A percentile compares a stretch with the other conserved stretches of the same genome.
Evolutionary conservation across 2,797 vertebrate species (phyloP).

Genomic region (Ceryle rudis): DNA sequence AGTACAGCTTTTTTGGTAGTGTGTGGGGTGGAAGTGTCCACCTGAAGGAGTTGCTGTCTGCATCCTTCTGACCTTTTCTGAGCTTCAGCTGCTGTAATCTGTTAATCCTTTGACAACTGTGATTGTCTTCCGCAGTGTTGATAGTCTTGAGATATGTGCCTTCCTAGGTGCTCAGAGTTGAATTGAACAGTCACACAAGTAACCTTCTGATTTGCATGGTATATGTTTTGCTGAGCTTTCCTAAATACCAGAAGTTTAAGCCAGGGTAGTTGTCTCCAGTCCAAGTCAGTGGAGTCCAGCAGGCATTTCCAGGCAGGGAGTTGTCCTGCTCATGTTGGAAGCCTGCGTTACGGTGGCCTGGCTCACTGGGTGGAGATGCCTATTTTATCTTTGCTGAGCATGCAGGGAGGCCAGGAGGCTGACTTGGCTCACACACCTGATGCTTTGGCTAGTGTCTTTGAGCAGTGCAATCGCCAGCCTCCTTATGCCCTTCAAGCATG

Average conservation of each 20-base stretch:
- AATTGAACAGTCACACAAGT: background rate
- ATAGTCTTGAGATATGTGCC: rapidly evolving
- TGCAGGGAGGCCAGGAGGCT: background rate
- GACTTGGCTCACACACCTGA: background rate
- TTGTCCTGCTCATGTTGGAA: background rate
- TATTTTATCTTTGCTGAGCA: background rate
- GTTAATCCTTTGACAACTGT: background rate
- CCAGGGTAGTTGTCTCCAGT: background rate
- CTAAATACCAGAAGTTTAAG: background rate
- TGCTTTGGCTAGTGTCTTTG: background rate
- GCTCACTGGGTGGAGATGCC: background rate
- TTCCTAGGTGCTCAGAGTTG: background rate
- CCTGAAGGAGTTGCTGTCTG: background rate
- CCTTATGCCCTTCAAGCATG: rapidly evolving
- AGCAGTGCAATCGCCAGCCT: background rate
- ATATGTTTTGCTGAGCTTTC: background rate
- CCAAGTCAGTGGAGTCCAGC: background rate
- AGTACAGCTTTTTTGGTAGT: background rate
- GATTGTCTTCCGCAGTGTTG: background rate
- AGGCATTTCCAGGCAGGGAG: background rate
- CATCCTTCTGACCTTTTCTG: background rate
- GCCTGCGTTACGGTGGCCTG: background rate
- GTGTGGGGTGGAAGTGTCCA: background rate
- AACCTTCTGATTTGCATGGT: background rate
- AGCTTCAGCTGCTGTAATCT: background rate